Evolutionary conservation across 2,888 invertebrate genomes (phyloP), one percentile per base, ranked within the genome.

Genomic region (Cosmopolites sordidus): DNA sequence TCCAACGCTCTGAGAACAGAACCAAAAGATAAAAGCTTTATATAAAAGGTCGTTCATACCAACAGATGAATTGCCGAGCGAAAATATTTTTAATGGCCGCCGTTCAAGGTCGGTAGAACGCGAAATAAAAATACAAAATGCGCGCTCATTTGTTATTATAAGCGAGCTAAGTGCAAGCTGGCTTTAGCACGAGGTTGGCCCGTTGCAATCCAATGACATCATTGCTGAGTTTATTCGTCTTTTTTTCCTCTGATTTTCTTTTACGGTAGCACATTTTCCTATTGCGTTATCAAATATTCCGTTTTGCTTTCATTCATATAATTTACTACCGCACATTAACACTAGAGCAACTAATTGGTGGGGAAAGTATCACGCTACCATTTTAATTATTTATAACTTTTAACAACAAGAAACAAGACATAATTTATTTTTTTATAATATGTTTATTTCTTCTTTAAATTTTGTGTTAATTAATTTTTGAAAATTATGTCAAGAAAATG

Each of bases 1-100:
- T 27, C 40, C 6, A 5, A 38, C 39, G 22, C 38, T 38, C 14
- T 18, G 15, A 22, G 39, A 39, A 15, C 39, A 15, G 47, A 27
- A 38, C 39, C 16, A 41, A 51, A 40, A 53, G 55, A 48, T 55
- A 55, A 55, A 55, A 54, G 51, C 55, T 55, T 55, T 55, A 55
- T 55, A 55, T 55, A 51, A 55, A 55, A 55, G 55, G 55, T 55
- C 55, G 55, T 55, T 55, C 55, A 55, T 55, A 55, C 55, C 44
- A 45, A 43, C 55, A 55, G 55, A 55, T 55, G 51, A 55, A 55
- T 55, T 55, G 55, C 51, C 51, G 37, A 55, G 55, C 52, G 47
- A 56, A 56, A 53, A 56, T 56, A 56, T 56, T 52, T 56, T 56
- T 56, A 56, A 56, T 56, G 56, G 56, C 56, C 53, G 56, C 49